Conservation (phyloP, 2,888 invertebrate genomes). For the Galerucella calmariensis region DNA sequence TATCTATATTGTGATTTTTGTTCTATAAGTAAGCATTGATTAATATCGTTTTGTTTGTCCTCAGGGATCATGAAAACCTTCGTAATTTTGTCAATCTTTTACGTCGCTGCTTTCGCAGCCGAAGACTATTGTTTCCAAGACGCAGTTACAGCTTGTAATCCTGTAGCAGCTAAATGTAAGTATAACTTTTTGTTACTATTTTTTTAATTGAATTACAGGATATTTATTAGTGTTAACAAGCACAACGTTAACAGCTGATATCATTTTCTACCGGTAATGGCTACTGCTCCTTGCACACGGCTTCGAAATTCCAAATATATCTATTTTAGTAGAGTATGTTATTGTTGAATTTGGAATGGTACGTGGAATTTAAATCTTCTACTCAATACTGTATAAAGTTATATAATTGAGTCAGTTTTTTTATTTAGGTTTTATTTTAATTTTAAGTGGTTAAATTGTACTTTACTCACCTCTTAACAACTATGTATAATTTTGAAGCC, state of each 20-base stretch:
- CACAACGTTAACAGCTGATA: constrained; percentile 8
- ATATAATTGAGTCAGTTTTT: too few species aligned
- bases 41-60: constrained; percentile 46
- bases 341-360: too few species aligned
- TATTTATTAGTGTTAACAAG: neutral
- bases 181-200: constrained; percentile 35
- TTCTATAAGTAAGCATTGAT: constrained; percentile 24
- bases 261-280: neutral
- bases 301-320: neutral
- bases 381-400: neutral
- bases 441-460: neutral
- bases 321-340: too few species aligned
- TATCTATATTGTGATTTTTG: neutral
- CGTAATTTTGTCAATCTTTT: constrained; percentile 64
- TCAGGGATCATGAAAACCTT: constrained; percentile 72
- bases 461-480: neutral
- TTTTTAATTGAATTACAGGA: neutral
- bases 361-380: too few species aligned
- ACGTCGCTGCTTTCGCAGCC: constrained; percentile 59
- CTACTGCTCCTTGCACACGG: neutral
- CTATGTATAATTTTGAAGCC: neutral
- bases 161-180: constrained; percentile 60
- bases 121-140: constrained; percentile 73
- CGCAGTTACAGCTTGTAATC: constrained; percentile 68
- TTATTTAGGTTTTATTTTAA: neutral